Evolutionary conservation across 2,113 vertebrate species (phyloP), one percentile per base, ranked within the genome.

Genomic region (Mormyrus iriodes): DNA sequence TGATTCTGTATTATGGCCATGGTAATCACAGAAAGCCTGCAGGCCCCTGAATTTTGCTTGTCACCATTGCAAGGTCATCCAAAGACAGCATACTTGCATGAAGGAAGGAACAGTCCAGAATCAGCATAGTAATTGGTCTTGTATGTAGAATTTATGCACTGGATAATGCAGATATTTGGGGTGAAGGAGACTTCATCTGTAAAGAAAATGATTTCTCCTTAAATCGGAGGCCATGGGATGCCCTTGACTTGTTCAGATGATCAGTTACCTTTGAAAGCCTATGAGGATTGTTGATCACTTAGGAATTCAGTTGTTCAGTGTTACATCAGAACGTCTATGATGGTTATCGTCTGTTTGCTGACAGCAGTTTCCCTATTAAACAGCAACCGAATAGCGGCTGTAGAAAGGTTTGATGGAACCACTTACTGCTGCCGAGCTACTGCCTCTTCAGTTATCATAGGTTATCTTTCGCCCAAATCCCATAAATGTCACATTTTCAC

Each of bases 381-480:
- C 89, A 93, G 93, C 89, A 93, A 94, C 93, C 91, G 91, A 91
- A 89, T 91, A 92, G 88, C 65, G 88, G 90, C 90, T 89, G 90
- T 90, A 93, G 69, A 91, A 90, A 93, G 89, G 48, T 48, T 87
- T 90, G 94, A 92, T 92, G 90, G 93, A 95, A 94, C 69, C 88
- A 91, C 86, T 55, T 95, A 95, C 95, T 95, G 93, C 92, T 92
- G 94, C 94, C 91, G 94, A 94, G 93, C 94, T 91, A 90, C 94
- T 94, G 93, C 95, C 93, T 94, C 93, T 93, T 91, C 90, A 91
- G 91, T 94, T 92, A 91, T 93, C 94, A 95, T 93, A 94, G 94
- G 94, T 95, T 96, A 95, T 96, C 93, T 92, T 92, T 93, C 88
- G 92, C 91, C 94, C 90, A 92, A 94, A 93, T 95, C 94, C 95